A percentile compares a stretch with the other conserved stretches of the same genome.
These are phyloP conservation scores for Notarius lentiginosus DNA, from an alignment of 2,113 vertebrate genomes.

Conservation along the genomic window DNA sequence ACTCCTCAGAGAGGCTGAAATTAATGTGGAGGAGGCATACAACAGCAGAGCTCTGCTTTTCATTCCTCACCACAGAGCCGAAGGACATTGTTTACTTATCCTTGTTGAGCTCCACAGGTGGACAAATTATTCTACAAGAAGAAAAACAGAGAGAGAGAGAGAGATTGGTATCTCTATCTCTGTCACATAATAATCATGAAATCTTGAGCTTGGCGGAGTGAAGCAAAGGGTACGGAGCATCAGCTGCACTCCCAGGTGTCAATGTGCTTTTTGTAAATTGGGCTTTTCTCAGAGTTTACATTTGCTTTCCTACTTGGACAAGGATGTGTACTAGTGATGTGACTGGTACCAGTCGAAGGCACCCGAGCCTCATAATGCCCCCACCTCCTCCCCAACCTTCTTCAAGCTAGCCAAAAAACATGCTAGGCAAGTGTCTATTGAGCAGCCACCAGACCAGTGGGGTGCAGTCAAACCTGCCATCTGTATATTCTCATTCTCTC, in stretches of 20 bases:
- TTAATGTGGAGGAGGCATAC: conserved; percentile 36
- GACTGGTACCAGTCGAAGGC: conserved; percentile 41
- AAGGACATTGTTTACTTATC: conserved; percentile 29
- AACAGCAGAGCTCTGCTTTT: conserved; percentile 16
- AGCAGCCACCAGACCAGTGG: conserved; percentile 59
- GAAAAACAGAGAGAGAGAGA: not conserved
- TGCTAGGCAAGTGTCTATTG: conserved; percentile 18
- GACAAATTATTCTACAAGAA: not conserved
- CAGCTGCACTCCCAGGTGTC: conserved; percentile 35
- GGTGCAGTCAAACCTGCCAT: conserved; percentile 72
- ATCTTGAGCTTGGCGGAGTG: conserved; percentile 32
- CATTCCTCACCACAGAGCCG: not conserved
- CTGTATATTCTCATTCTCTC: conserved; percentile 64
- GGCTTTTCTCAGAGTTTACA: conserved; percentile 31
- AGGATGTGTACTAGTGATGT: conserved; percentile 33
- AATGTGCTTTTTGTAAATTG: conserved; percentile 44
- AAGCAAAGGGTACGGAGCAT: conserved; percentile 15
- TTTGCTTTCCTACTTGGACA: conserved; percentile 26
- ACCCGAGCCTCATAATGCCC: conserved; percentile 43
- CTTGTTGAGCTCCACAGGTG: conserved; percentile 19
- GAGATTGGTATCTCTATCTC: conserved; percentile 32
- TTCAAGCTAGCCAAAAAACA: conserved; percentile 39
- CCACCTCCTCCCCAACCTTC: conserved; percentile 3
- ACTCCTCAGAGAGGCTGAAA: conserved; percentile 34
- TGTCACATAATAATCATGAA: conserved; percentile 20